Evolutionary conservation across 2,888 invertebrate genomes (phyloP), one percentile per base, ranked within the genome.

Genomic region (Pheosia gnoma): DNA sequence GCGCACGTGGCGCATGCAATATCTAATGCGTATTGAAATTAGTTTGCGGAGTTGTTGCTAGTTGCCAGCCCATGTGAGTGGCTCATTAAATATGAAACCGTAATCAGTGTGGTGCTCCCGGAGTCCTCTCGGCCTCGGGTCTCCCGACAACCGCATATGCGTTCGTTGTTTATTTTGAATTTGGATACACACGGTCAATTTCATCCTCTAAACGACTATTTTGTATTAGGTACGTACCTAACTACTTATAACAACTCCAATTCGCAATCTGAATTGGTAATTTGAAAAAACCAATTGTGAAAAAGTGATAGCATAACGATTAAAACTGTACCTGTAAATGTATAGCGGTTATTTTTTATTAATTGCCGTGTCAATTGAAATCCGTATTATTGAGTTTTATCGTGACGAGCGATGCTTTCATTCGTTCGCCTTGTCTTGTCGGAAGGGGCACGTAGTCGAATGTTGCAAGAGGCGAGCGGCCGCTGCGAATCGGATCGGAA

Each of bases 11-110:
- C 59, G 57, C 68, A 79, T 81, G 82, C 78, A 87, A 88, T 87
- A 88, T 85, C 82, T 83, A 83, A 79, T 80, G 75, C 78, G 83
- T 88, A 91, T 90, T 88, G 88, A 91, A 90, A 89, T 89, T 88
- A 91, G 89, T 89, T 87, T 85, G 87, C 85, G 74, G 80, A 81
- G 82, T 82, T 75, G 86, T 82, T 80, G 78, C 65, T 75, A 77
- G 78, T 75, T 81, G 77, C 81, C 81, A 79, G 81, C 80, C 84
- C 85, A 83, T 80, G 86, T 86, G 88, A 89, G 90, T 86, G 87
- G 84, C 85, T 89, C 91, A 91, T 93, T 87, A 92, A 92, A 91
- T 89, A 92, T 93, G 89, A 77, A 93, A 85, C 84, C 81, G 88
- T 90, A 92, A 93, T 93, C 91, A 92, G 89, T 84, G 87, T 84